These are phyloP conservation scores for Muschampia plurimacula DNA, from an alignment of 2,888 invertebrate genomes.

Conservation along the genomic window DNA sequence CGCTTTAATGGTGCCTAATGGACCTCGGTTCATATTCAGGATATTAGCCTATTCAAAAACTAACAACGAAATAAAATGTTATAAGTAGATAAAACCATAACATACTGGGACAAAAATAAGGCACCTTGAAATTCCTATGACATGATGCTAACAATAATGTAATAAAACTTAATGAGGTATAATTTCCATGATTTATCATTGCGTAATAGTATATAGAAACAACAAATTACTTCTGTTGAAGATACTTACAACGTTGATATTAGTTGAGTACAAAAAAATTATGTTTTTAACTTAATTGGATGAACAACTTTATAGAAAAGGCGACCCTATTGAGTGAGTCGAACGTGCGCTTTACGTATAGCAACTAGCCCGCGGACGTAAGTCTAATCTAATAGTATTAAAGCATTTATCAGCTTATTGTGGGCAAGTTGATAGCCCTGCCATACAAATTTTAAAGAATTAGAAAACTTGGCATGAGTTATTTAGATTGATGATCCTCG, in stretches of 20 bases:
- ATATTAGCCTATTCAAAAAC: neutral
- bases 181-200: conserved; percentile 8
- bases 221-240: neutral
- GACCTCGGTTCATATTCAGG: too few relatives aligned
- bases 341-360: neutral
- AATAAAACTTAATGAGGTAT: conserved; percentile 2
- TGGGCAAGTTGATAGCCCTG: conserved; percentile 32
- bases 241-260: neutral
- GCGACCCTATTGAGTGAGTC: neutral
- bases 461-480: too few relatives aligned
- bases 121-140: neutral
- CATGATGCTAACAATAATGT: neutral
- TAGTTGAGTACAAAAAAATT: conserved; percentile 6
- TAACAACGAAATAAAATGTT: neutral
- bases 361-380: neutral
- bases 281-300: conserved; percentile 24
- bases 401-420: conserved; percentile 36
- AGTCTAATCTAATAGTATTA: conserved; percentile 36
- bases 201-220: conserved; percentile 9
- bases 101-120: neutral
- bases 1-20: too few relatives aligned
- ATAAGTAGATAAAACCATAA: neutral
- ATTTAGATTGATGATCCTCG: too few relatives aligned
- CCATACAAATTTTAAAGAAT: too few relatives aligned
- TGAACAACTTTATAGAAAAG: neutral